Conservation (phyloP, 2,113 vertebrate genomes). For the Etia nguti region DNA sequence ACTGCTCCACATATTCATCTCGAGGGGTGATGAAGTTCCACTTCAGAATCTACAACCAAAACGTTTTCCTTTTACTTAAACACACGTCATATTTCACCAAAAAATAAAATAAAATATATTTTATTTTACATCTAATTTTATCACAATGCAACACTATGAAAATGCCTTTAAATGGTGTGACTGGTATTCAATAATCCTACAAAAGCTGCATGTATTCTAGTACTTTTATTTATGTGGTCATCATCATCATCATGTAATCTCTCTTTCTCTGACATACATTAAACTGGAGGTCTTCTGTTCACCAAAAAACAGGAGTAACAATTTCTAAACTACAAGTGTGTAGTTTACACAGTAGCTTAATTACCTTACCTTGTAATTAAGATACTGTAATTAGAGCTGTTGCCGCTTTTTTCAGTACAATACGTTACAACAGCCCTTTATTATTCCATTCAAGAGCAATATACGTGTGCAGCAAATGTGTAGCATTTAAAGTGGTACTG, state of each 20-base stretch:
- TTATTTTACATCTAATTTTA: background rate
- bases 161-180: background rate
- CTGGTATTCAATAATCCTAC: background rate
- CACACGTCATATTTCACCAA: background rate
- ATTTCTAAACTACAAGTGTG: background rate
- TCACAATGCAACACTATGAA: background rate
- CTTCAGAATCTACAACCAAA: slow-evolving; percentile 83
- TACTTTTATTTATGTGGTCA: background rate
- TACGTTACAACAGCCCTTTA: background rate
- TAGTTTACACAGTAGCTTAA: background rate
- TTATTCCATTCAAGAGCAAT: background rate
- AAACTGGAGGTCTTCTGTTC: background rate
- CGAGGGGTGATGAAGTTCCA: slow-evolving; percentile 97
- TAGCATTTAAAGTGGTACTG: background rate
- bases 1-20: slow-evolving; percentile 94
- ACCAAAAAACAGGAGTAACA: background rate
- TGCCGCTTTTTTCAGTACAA: background rate
- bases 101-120: background rate
- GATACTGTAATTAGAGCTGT: background rate
- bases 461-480: background rate
- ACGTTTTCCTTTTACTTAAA: background rate
- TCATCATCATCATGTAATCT: background rate
- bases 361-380: background rate
- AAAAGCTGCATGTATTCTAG: background rate
- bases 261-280: background rate